These are phyloP conservation scores for Saccopteryx bilineata DNA, from an alignment of 2,113 vertebrate genomes.

Conservation along the genomic window DNA sequence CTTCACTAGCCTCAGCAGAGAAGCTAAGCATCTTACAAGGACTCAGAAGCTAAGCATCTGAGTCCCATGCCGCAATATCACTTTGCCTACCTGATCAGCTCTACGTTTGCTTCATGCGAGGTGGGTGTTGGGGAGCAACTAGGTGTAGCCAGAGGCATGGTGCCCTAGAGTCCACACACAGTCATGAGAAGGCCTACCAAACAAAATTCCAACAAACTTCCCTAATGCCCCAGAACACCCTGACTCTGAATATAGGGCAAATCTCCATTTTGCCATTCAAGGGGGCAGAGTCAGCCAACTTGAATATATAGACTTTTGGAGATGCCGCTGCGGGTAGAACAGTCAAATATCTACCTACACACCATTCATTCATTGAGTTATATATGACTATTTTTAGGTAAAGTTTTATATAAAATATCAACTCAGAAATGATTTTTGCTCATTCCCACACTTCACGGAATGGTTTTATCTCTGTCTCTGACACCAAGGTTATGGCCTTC, in stretches of 20 bases:
- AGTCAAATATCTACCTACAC: background rate
- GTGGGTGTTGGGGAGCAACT: accelerated
- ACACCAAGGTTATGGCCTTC: background rate
- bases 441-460: background rate
- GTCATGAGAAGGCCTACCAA: background rate
- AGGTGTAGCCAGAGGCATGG: accelerated
- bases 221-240: background rate
- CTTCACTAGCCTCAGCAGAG: background rate
- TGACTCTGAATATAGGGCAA: background rate
- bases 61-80: accelerated
- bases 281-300: background rate
- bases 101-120: background rate
- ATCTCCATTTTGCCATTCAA: background rate
- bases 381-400: background rate
- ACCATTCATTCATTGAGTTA: background rate
- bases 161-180: background rate
- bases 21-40: background rate
- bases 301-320: background rate
- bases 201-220: background rate
- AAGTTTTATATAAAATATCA: background rate
- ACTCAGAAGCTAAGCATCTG: background rate
- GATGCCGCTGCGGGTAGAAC: accelerated
- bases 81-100: background rate
- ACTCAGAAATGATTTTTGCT: background rate
- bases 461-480: background rate